A percentile compares a stretch with the other conserved stretches of the same genome.
These are phyloP conservation scores for Erpetoichthys calabaricus DNA, from an alignment of 2,797 vertebrate species.

Conservation along the genomic window DNA sequence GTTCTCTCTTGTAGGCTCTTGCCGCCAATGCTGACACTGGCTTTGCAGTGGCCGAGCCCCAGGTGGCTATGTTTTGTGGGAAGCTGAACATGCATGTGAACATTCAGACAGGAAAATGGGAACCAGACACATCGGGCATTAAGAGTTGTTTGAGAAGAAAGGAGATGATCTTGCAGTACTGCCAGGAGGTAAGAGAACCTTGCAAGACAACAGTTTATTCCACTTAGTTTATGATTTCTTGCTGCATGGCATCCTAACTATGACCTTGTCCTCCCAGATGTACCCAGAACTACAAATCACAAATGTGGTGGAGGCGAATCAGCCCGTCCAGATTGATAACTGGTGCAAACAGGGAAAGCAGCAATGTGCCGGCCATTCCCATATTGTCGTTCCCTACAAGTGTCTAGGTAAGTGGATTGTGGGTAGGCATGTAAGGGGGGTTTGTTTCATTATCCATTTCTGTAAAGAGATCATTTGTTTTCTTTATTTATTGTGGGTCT, in stretches of 20 bases:
- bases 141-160: slow-evolving; percentile 77
- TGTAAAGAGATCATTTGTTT: no score
- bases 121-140: slow-evolving; percentile 74
- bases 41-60: slow-evolving; percentile 83
- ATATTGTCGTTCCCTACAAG: slow-evolving; percentile 82
- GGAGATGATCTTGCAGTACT: slow-evolving; percentile 84
- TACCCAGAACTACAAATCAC: slow-evolving; percentile 90
- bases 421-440: no score
- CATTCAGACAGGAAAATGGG: slow-evolving; percentile 93
- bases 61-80: slow-evolving; percentile 93
- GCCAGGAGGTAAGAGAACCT: slow-evolving; percentile 81
- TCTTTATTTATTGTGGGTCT: no score
- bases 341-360: slow-evolving; percentile 90
- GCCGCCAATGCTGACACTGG: slow-evolving; percentile 82
- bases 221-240: no score
- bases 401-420: slow-evolving; percentile 93
- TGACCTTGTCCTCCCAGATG: slow-evolving; percentile 56
- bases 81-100: slow-evolving; percentile 96
- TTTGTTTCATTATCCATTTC: no score
- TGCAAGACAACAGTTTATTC: no score
- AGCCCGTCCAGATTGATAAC: slow-evolving; percentile 74
- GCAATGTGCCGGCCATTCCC: slow-evolving; percentile 76
- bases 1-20: slow-evolving; percentile 58
- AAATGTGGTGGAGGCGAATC: slow-evolving; percentile 86
- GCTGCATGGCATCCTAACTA: no score